Base-by-base conservation (phyloP, 2,797 vertebrate genomes). In the Zalophus californianus region DNA sequence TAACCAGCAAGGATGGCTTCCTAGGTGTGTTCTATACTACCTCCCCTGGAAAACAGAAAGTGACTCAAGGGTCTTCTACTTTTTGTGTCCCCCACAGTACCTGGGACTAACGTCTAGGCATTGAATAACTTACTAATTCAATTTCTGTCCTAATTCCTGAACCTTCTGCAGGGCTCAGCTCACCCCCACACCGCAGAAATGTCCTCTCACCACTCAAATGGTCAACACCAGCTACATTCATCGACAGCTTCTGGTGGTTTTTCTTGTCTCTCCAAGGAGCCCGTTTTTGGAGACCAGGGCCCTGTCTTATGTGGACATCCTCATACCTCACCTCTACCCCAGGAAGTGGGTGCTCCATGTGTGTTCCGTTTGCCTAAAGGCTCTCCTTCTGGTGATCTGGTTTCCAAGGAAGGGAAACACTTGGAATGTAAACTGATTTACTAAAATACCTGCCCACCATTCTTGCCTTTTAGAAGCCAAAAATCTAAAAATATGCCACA, bases 401-500 rank as follows among this genome's bases (percentile, higher is more conserved):
- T 96, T 96, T 77, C 90, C 52, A 92, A 93, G 83, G 35, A 91
- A 93, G 50, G 60, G 77, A 75, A 84, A 93, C 41, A 84, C 60
- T 86, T 86, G 62, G 62, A 70, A 10, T 73, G 15, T 68, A 97
- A 90, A 86, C 44, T 7, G 60, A 86, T 80, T 94, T 92, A 83
- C 92, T 97, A 89, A 97, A 86, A 90, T 62, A 80, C 38, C 58
- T 72, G 11, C 29, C 88, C 77, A 92, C 85, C 54, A 20, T 82
- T 72, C 70, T 93, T 92, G 64, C 77, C 84, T 97, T 91, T 90
- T 75, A 86, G 87, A 96, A 95, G 58, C 60, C 73, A 90, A 58
- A 29, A 58, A 75, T 90, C 84, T 97, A 94, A 96, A 97, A 94
- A 90, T 68, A 91, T 52, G 23, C 73, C 85, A 92, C 35, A 77